Conservation (phyloP, 1,140 invertebrate genomes). For the Bicyclus anynana region DNA sequence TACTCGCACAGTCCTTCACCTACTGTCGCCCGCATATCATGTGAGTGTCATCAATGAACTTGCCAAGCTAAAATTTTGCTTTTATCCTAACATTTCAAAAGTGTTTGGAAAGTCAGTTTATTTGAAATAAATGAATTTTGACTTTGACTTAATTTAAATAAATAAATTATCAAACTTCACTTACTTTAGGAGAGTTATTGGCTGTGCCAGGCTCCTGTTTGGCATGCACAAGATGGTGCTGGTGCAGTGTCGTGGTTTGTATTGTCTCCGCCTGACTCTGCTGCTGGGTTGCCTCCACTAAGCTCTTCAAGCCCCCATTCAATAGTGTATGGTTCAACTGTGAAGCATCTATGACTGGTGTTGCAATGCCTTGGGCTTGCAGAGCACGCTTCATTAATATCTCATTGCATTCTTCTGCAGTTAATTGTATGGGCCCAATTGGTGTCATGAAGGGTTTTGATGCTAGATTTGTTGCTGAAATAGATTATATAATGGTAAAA, state of each 20-base stretch:
- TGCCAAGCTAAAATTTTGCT: too few species aligned
- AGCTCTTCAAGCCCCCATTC: slow-evolving; percentile 68
- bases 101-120: too few species aligned
- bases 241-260: slow-evolving; percentile 59
- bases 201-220: slow-evolving; percentile 80
- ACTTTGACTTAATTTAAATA: too few species aligned
- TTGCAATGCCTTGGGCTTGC: slow-evolving; percentile 71
- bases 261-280: slow-evolving; percentile 76
- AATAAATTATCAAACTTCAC: slow-evolving; percentile 14
- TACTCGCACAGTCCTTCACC: too few species aligned
- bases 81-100: too few species aligned
- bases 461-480: slow-evolving; percentile 57
- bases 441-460: slow-evolving; percentile 80
- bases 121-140: too few species aligned
- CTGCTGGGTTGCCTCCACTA: slow-evolving; percentile 72
- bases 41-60: too few species aligned
- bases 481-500: too few species aligned
- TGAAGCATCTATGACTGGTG: slow-evolving; percentile 70
- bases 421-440: slow-evolving; percentile 83
- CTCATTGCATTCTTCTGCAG: slow-evolving; percentile 87
- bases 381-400: slow-evolving; percentile 83
- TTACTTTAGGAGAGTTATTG: slow-evolving; percentile 78
- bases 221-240: slow-evolving; percentile 77
- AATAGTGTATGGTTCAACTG: slow-evolving; percentile 69
- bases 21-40: too few species aligned